Percentiles rank a stretch among this genome's conserved stretches.
Conservation (phyloP, 92 coral and sea anemone genomes). For the Micromussa lordhowensis region DNA sequence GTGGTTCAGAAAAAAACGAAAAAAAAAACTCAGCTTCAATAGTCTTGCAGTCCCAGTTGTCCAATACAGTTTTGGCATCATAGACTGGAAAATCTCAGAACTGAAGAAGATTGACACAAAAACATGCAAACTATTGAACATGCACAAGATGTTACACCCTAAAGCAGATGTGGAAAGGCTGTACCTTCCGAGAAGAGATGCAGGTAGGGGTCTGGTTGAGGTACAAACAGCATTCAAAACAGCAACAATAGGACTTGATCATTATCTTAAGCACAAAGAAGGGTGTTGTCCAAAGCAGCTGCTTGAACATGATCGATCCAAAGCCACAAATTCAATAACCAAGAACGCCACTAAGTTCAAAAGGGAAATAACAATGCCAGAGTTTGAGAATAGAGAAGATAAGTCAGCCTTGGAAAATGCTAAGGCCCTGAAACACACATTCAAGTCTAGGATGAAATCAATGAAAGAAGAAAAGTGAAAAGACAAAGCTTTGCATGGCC, state of each 20-base stretch:
- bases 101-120: conserved; percentile 18
- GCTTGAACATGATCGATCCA: conserved; percentile 19
- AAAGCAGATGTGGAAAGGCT: conserved; percentile 1
- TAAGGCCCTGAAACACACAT: conserved; percentile 17
- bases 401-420: conserved; percentile 27
- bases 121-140: conserved; percentile 21
- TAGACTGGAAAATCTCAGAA: conserved; percentile 11
- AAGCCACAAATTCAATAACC: conserved; percentile 13
- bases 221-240: conserved; percentile 9
- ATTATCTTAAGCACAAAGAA: conserved; percentile 19
- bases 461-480: conserved; percentile 16
- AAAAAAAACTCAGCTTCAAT: too few species aligned
- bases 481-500: conserved; percentile 22
- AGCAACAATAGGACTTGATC: conserved; percentile 12
- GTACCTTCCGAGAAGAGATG: background rate
- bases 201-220: conserved; percentile 4
- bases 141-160: background rate
- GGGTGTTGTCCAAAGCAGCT: conserved; percentile 18
- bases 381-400: conserved; percentile 20
- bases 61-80: conserved; percentile 6
- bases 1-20: too few species aligned
- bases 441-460: conserved; percentile 14
- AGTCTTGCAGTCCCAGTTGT: conserved; percentile 7
- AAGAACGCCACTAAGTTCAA: conserved; percentile 11
- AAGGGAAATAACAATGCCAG: conserved; percentile 5